Evolutionary conservation across 2,888 invertebrate genomes (phyloP).

Genomic region (Pemphredon lugubris): DNA sequence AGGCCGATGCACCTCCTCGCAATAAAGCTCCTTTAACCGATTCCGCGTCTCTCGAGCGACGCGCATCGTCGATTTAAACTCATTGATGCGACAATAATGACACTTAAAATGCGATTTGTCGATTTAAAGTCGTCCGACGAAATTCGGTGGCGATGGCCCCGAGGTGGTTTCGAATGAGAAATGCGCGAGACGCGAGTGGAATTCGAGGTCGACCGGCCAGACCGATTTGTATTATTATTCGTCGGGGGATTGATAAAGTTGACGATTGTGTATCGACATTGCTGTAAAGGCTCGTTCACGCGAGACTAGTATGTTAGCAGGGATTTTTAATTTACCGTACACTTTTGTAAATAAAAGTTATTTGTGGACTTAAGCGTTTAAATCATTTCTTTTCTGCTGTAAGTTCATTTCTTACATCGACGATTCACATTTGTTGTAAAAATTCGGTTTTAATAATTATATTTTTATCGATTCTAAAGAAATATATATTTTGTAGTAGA

Average conservation of each 20-base stretch:
- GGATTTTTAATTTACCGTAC: too few relatives aligned
- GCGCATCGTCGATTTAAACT: constrained; percentile 26
- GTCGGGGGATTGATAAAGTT: background rate
- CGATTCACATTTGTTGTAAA: too few relatives aligned
- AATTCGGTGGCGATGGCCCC: constrained; percentile 23
- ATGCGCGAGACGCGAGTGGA: constrained; percentile 17
- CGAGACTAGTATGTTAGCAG: too few relatives aligned
- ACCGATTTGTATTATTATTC: constrained; percentile 5
- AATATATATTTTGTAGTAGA: too few relatives aligned
- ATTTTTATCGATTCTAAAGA: too few relatives aligned
- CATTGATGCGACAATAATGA: constrained; percentile 48
- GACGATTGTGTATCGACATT: background rate
- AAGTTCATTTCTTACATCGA: too few relatives aligned
- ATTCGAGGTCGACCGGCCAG: constrained; percentile 42
- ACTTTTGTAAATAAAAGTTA: too few relatives aligned
- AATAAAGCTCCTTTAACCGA: background rate
- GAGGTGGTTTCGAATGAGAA: constrained; percentile 8
- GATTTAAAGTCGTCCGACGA: constrained; percentile 22
- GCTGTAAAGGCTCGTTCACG: too few relatives aligned
- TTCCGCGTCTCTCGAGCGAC: constrained; percentile 3
- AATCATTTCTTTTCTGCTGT: too few relatives aligned
- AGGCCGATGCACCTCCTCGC: background rate
- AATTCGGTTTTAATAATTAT: too few relatives aligned
- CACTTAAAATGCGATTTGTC: constrained; percentile 54
- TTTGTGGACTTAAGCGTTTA: too few relatives aligned